Evolutionary conservation across 2,888 invertebrate species (phyloP), one percentile per base, ranked within the genome.

Genomic region (Clanis bilineata): DNA sequence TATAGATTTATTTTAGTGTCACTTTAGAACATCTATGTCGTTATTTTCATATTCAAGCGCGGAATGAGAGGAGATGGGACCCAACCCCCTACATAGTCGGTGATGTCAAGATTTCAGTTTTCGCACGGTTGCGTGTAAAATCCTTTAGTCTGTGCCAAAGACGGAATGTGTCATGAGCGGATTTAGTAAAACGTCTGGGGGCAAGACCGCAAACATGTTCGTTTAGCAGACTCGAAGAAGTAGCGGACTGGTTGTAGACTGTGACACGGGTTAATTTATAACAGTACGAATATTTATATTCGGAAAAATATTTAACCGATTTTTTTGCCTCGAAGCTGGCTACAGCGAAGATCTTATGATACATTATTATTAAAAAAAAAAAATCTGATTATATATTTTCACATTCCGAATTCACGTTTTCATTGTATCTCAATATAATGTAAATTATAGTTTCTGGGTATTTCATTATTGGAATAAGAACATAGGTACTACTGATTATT

Each of bases 71-170:
- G 41, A n/a, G 9, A 44, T 6, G 56, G 56, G 23, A 32, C 2
- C 47, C 15, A 28, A 51, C 47, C 47, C 47, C 47, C 28, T 51
- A n/a, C 23, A 22, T 45, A 45, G 25, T n/a, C 15, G 15, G 28
- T 28, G 47, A 15, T 28, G 25, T 47, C 25, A 47, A 28, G 47
- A 51, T 51, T 51, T 51, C 47, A 51, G 47, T 51, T 51, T 51
- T 51, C 47, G 47, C 47, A 51, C 47, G 47, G 47, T 9, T 51
- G 47, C n/a, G 9, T 51, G 9, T 51, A 28, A 51, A 51, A 51
- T 51, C 28, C 47, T 28, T 51, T 51, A 51, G 47, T 51, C 47
- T 51, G n/a, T 45, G 47, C 28, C 47, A 51, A 51, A 51, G 47
- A 51, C 47, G 47, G 47, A 51, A 51, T 51, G 47, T 28, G 47